Evolutionary conservation across 2,888 invertebrate species (phyloP).

Genomic region (Drosophila recens): DNA sequence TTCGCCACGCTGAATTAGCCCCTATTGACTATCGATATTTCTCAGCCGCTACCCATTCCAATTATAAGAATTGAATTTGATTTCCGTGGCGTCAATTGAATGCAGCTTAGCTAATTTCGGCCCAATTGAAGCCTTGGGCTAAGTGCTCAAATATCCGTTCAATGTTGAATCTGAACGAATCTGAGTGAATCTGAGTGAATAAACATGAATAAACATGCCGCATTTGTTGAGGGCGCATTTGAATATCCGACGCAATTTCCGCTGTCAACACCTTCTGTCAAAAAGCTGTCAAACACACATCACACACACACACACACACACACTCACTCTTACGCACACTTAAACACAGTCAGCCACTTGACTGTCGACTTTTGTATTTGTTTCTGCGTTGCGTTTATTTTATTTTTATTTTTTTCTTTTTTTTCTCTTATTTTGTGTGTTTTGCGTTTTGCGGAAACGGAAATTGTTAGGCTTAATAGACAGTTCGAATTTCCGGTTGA

Average conservation of each 20-base stretch:
- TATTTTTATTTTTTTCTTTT: background rate
- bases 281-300: slow-evolving; percentile 71
- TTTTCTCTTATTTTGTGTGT: background rate
- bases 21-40: too few species aligned
- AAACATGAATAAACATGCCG: slow-evolving; percentile 8
- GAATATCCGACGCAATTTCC: slow-evolving; percentile 80
- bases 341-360: slow-evolving; percentile 43
- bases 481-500: slow-evolving; percentile 75
- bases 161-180: background rate
- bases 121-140: slow-evolving; percentile 41
- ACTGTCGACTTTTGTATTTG: slow-evolving; percentile 40
- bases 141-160: slow-evolving; percentile 63
- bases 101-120: slow-evolving; percentile 62
- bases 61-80: slow-evolving; percentile 21
- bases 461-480: slow-evolving; percentile 82
- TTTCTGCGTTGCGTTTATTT: slow-evolving; percentile 33
- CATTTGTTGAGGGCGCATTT: slow-evolving; percentile 60
- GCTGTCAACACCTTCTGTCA: slow-evolving; percentile 75
- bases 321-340: slow-evolving; percentile 22
- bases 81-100: slow-evolving; percentile 63
- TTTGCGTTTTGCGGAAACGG: slow-evolving; percentile 68
- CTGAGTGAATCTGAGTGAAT: background rate
- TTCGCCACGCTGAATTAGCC: too few species aligned
- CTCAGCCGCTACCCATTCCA: too few species aligned
- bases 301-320: slow-evolving; percentile 40